These are phyloP conservation scores for Xestia rhomboidea DNA, from an alignment of 2,888 invertebrate genomes.

Conservation along the genomic window DNA sequence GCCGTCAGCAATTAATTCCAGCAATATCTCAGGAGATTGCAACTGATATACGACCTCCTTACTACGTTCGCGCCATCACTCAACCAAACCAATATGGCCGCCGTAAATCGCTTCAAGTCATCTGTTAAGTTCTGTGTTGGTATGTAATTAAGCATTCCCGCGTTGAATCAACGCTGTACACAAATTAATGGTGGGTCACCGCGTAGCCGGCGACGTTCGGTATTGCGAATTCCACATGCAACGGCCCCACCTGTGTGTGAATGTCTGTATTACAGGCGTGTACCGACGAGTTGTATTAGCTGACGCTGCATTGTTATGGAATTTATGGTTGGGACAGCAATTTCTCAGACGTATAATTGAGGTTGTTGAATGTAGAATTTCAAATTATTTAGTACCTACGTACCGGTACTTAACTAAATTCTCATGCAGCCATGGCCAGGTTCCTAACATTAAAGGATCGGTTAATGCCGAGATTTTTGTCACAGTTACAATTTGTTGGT, in stretches of 20 bases:
- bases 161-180: conserved; percentile 71
- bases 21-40: conserved; percentile 59
- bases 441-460: neutral
- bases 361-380: neutral
- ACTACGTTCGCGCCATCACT: conserved; percentile 63
- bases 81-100: conserved; percentile 67
- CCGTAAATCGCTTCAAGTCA: conserved; percentile 72
- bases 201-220: conserved; percentile 60
- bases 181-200: conserved; percentile 71
- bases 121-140: conserved; percentile 68
- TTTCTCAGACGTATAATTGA: conserved; percentile 18
- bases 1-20: conserved; percentile 60
- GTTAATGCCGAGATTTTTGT: neutral
- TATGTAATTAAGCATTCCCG: conserved; percentile 73
- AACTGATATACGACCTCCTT: conserved; percentile 60
- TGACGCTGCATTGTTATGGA: conserved; percentile 38
- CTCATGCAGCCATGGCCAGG: neutral
- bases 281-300: conserved; percentile 38
- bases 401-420: neutral
- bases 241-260: conserved; percentile 47
- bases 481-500: neutral
- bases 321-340: conserved; percentile 30
- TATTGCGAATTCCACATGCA: conserved; percentile 68
- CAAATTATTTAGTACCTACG: conserved; percentile 2
- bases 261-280: conserved; percentile 60